phyloP scores from a whole-genome alignment of 2,888 invertebrate genomes.

The Thysanoteuthis rhombus region DNA sequence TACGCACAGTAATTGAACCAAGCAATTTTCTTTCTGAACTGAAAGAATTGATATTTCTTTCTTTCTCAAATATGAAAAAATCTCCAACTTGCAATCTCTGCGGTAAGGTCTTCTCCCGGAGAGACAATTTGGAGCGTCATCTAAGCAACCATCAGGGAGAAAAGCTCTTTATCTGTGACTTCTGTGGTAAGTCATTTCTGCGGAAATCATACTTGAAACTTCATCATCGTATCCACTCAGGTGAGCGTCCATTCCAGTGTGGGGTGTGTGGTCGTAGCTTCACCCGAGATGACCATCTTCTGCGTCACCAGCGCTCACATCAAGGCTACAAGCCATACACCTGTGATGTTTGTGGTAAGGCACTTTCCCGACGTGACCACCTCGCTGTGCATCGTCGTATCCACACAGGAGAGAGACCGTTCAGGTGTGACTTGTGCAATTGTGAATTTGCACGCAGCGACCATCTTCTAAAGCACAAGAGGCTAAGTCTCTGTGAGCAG shows the following conservation, averaged over 20 bases:
- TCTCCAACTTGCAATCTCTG: slow-evolving; percentile 16
- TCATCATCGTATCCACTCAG: slow-evolving; percentile 16
- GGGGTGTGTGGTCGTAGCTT: not conserved
- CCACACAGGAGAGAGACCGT: not conserved
- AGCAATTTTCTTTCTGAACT: too few relatives aligned
- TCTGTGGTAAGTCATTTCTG: not conserved
- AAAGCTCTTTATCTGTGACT: not conserved
- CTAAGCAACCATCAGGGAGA: not conserved
- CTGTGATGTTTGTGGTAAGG: not conserved
- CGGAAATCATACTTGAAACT: not conserved
- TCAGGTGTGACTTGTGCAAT: slow-evolving; percentile 18
- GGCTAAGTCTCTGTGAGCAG: not conserved
- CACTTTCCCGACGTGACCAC: not conserved
- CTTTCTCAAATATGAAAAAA: not conserved
- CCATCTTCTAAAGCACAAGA: not conserved
- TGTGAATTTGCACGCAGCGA: not conserved
- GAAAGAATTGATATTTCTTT: not conserved
- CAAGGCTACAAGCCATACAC: slow-evolving; percentile 20
- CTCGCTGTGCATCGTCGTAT: slow-evolving; percentile 16
- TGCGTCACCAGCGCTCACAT: not conserved
- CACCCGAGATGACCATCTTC: not conserved
- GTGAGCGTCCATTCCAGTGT: not conserved
- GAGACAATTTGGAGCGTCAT: not conserved
- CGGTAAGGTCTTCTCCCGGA: not conserved
- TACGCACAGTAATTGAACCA: too few relatives aligned